Percentiles rank a stretch among this genome's conserved stretches.
Conservation (phyloP, 1,140 invertebrate species). For the Scaptodrosophila lebanonensis region DNA sequence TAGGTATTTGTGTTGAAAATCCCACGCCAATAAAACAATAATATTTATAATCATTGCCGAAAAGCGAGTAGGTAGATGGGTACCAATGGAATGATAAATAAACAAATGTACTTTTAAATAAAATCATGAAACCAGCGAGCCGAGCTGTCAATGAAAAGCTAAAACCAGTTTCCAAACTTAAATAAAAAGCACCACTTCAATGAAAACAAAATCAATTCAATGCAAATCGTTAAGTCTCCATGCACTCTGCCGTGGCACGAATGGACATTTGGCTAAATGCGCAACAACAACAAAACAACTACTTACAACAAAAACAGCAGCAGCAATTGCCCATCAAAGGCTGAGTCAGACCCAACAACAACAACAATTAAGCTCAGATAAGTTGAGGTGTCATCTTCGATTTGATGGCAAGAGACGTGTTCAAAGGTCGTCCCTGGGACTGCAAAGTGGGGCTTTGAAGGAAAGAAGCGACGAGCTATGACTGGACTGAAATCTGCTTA, state of each 20-base stretch:
- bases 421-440: slow-evolving; percentile 10
- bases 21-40: slow-evolving; percentile 40
- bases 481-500: too few relatives aligned
- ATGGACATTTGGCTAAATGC: too few relatives aligned
- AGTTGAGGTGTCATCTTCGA: slow-evolving; percentile 55
- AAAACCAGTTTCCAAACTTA: slow-evolving; percentile 8
- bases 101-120: background rate
- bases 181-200: slow-evolving; percentile 20
- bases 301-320: too few relatives aligned
- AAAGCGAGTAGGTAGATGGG: slow-evolving; percentile 2
- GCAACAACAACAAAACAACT: too few relatives aligned
- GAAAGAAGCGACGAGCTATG: too few relatives aligned
- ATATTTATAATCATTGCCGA: slow-evolving; percentile 35
- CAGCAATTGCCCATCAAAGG: background rate
- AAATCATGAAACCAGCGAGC: slow-evolving; percentile 27
- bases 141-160: slow-evolving; percentile 30
- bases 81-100: background rate
- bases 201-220: slow-evolving; percentile 9
- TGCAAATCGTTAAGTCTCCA: background rate
- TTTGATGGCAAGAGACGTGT: too few relatives aligned
- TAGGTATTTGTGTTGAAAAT: too few relatives aligned
- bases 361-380: slow-evolving; percentile 29
- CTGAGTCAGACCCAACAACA: slow-evolving; percentile 40
- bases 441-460: slow-evolving; percentile 3
- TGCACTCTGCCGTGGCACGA: too few relatives aligned